phyloP scores from a whole-genome alignment of 2,797 vertebrate species.

The Lemur catta region DNA sequence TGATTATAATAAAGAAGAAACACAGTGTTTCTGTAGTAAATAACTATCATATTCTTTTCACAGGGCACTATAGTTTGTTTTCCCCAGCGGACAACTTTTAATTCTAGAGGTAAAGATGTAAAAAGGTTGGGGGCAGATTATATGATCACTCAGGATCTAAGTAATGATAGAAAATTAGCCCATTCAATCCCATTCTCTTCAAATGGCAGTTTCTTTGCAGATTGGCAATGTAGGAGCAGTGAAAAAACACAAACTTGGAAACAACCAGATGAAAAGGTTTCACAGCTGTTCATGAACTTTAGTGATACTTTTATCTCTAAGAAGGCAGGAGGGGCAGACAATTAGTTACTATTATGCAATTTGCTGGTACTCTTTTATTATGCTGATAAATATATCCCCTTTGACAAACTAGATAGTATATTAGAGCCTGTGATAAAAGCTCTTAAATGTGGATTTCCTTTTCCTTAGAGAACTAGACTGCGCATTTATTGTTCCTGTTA shows the following conservation, averaged over 20 bases:
- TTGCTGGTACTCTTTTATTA: constrained; percentile 57
- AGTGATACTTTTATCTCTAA: constrained; percentile 52
- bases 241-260: neutral
- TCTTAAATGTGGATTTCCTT: constrained; percentile 58
- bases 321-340: constrained; percentile 48
- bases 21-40: neutral
- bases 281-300: constrained; percentile 37
- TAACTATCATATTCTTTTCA: neutral
- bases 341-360: constrained; percentile 54
- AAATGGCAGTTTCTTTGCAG: neutral
- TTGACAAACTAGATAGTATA: constrained; percentile 44
- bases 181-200: neutral
- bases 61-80: neutral
- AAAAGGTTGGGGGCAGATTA: neutral
- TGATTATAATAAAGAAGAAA: neutral
- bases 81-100: neutral
- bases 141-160: neutral
- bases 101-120: neutral
- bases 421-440: constrained; percentile 49
- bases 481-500: constrained; percentile 27
- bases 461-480: constrained; percentile 43
- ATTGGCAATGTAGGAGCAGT: neutral
- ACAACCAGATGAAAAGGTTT: neutral
- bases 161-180: neutral
- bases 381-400: constrained; percentile 55